Conservation (phyloP, 1,140 invertebrate genomes). For the Oppia nitens region DNA sequence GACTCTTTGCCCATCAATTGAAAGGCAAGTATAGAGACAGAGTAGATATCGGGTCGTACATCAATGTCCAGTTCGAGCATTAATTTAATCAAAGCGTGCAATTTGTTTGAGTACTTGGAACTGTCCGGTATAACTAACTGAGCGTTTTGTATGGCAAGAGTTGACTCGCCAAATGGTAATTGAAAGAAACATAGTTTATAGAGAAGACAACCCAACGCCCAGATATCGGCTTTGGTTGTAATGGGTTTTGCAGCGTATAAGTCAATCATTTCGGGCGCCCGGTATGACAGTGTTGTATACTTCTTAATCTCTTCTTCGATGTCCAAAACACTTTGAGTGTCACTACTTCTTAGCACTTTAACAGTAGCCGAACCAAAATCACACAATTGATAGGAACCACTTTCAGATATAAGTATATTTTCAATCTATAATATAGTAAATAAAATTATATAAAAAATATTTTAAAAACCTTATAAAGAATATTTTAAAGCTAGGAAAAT, state of each 20-base stretch:
- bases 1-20: constrained; percentile 50
- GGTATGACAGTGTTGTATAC: constrained; percentile 82
- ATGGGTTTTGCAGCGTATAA: constrained; percentile 71
- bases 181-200: constrained; percentile 84
- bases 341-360: constrained; percentile 40
- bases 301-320: constrained; percentile 85
- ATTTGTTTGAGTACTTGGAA: constrained; percentile 45
- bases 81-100: constrained; percentile 41
- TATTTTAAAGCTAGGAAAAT: too few species aligned
- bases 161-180: constrained; percentile 82
- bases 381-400: constrained; percentile 61
- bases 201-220: constrained; percentile 75
- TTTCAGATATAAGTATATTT: constrained; percentile 64
- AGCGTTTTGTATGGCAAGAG: constrained; percentile 78
- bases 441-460: too few species aligned
- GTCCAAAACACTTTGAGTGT: constrained; percentile 46
- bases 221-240: constrained; percentile 81
- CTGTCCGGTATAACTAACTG: constrained; percentile 71
- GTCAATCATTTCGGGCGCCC: constrained; percentile 90
- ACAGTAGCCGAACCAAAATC: constrained; percentile 64
- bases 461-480: too few species aligned
- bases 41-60: constrained; percentile 69
- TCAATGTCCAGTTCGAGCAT: constrained; percentile 69
- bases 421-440: constrained; percentile 64
- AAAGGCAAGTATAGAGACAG: constrained; percentile 64